phyloP scores from a whole-genome alignment of 2,797 vertebrate species.

The Cryptoprocta ferox region DNA sequence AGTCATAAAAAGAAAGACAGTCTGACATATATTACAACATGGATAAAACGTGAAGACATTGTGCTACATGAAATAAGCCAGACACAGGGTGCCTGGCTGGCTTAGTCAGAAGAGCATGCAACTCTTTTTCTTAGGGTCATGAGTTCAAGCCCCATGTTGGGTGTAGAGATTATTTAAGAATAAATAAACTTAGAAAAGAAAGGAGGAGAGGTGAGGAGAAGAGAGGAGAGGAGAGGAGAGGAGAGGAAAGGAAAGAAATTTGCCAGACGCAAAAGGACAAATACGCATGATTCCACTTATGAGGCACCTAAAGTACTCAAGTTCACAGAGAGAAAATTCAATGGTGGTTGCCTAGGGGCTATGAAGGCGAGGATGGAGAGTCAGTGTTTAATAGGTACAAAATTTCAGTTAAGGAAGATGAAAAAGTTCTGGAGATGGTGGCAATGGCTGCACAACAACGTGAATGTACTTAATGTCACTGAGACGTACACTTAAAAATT shows the following conservation, averaged over 20 bases:
- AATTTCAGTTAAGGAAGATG: background rate
- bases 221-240: no score
- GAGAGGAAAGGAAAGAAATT: no score
- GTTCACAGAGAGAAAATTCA: slow-evolving; percentile 4
- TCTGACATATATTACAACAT: background rate
- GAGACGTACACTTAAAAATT: background rate
- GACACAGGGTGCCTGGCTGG: background rate
- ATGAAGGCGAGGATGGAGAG: background rate
- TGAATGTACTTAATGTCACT: background rate
- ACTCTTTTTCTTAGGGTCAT: no score
- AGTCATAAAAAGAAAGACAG: background rate
- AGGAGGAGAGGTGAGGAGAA: no score
- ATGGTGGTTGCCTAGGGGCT: background rate
- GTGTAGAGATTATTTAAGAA: no score
- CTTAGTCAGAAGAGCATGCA: no score
- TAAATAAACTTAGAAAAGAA: no score
- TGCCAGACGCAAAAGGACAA: background rate
- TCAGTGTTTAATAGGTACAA: background rate
- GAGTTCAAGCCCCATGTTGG: no score
- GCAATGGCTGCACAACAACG: background rate
- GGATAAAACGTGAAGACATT: background rate
- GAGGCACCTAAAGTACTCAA: background rate
- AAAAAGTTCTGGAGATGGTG: slow-evolving; percentile 16
- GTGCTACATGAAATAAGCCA: slow-evolving; percentile 3
- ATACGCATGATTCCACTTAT: background rate